A percentile compares a stretch with the other conserved stretches of the same genome.
Evolutionary conservation across 2,797 vertebrate genomes (phyloP).

Genomic region (Ceryle rudis): DNA sequence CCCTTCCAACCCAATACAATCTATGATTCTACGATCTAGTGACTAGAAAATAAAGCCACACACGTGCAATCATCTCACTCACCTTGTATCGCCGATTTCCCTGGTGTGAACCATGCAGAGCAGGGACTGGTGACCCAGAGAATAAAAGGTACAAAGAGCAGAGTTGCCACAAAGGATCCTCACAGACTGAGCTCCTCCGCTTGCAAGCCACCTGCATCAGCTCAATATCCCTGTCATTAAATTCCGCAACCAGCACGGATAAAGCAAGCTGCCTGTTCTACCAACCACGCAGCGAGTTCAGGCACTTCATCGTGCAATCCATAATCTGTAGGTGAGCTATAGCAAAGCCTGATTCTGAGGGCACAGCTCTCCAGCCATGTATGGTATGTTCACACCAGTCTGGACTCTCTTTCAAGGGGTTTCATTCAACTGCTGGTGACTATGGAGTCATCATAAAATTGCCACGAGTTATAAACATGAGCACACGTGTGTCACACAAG

Average conservation of each 20-base stretch:
- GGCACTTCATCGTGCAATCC: neutral
- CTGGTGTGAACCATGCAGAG: neutral
- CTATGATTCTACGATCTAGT: no score
- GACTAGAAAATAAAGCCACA: neutral
- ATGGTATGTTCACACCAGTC: neutral
- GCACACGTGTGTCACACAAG: neutral
- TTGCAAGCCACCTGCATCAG: accelerated
- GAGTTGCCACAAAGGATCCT: neutral
- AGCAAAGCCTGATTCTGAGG: neutral
- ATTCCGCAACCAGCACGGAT: accelerated
- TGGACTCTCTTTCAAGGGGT: neutral
- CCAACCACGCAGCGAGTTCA: neutral
- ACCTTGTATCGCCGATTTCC: neutral
- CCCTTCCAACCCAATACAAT: no score
- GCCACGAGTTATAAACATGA: neutral
- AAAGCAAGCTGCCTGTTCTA: neutral
- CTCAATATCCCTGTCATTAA: neutral
- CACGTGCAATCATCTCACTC: neutral
- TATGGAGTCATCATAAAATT: neutral
- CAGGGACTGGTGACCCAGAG: neutral
- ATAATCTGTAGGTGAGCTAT: accelerated
- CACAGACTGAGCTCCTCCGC: neutral
- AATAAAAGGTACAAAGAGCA: neutral
- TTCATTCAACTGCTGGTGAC: neutral
- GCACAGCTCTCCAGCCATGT: accelerated